Conservation (phyloP, 1,140 invertebrate genomes). For the Hylaeus anthracinus region DNA sequence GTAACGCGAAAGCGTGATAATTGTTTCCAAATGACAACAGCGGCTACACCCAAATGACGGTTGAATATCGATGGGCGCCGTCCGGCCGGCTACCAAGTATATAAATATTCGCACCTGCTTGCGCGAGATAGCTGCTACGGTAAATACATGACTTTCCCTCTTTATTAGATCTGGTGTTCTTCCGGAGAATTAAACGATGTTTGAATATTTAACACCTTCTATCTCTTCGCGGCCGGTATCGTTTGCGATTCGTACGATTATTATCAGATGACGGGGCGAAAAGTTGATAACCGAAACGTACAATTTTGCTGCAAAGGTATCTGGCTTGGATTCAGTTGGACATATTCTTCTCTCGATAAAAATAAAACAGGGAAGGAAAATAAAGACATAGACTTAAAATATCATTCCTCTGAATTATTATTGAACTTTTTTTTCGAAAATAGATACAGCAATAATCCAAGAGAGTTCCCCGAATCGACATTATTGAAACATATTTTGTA, state of each 20-base stretch:
- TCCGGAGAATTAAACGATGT: constrained; percentile 12
- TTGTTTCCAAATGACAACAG: constrained; percentile 67
- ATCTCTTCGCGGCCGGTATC: background rate
- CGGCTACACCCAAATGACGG: constrained; percentile 54
- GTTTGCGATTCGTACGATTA: background rate
- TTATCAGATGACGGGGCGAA: background rate
- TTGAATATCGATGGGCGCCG: constrained; percentile 61
- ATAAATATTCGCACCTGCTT: constrained; percentile 51
- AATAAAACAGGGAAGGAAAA: no score
- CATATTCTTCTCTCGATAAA: no score
- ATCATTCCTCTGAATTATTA: no score
- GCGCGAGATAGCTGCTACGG: constrained; percentile 45
- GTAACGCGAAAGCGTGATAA: constrained; percentile 63
- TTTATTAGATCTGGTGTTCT: constrained; percentile 30
- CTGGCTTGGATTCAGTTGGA: no score
- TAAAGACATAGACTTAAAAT: no score
- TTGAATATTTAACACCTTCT: constrained; percentile 19
- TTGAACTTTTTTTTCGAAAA: no score
- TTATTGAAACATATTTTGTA: no score
- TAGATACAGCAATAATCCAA: no score
- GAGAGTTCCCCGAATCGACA: no score
- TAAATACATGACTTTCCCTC: constrained; percentile 43
- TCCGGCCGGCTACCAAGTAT: constrained; percentile 4
- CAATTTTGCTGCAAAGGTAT: background rate
- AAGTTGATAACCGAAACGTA: background rate